Evolutionary conservation across 1,140 invertebrate genomes (phyloP), one percentile per base, ranked within the genome.

Genomic region (Megathymus violae): DNA sequence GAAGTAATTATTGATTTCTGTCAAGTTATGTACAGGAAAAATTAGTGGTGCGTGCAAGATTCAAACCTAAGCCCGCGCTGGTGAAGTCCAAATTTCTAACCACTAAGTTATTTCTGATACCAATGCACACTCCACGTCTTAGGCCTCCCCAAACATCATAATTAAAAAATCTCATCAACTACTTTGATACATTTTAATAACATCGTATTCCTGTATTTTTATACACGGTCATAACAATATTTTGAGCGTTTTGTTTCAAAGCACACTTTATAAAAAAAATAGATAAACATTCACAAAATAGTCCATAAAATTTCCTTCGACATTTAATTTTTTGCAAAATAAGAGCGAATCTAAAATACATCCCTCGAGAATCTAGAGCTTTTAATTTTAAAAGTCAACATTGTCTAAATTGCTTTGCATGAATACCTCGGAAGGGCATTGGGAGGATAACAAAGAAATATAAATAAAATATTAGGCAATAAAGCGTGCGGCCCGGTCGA

Each of bases 401-500:
- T 22, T 58, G 22, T 44, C 47, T 44, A 51, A 64, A 59, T 64
- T 59, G 52, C 36, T 36, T 36, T 56, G 43, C 38, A 59, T 44
- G 52, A 64, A 47, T 38, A 27, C 14, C 19, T 13, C 25, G 4
- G 56, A 60, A 47, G 7, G 31, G 34, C 54, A 60, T 60, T 60
- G 63, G 50, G 58, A n/a, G 50, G 38, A 56, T 61, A 36, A 61
- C 40, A 61, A 61, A 64, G 51, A 43, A 52, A 43, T 60, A 66
- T 66, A 66, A 66, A 66, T 66, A 62, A 74, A 69, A 71, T 74
- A 66, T 60, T 66, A 75, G 60, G 64, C 56, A 65, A 74, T 69
- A 70, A 77, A 77, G 61, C 65, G 67, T 62, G n/a, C 64, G 25
- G 31, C 63, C 64, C 63, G 67, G 68, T 68, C 72, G 69, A 72